Evolutionary conservation across 2,888 invertebrate species (phyloP), one percentile per base, ranked within the genome.

Genomic region (Oxyscelio sp.): DNA sequence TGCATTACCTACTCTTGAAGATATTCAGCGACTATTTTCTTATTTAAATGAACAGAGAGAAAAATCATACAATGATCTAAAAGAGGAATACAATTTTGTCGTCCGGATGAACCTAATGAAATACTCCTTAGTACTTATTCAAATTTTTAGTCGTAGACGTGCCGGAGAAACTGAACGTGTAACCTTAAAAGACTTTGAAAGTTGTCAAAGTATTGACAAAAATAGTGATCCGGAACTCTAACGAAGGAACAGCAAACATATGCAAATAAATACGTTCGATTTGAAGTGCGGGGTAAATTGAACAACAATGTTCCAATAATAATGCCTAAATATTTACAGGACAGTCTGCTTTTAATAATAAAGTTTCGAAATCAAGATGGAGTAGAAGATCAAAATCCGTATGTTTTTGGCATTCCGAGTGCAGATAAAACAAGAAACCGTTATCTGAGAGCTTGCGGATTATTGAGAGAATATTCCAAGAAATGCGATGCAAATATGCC

Each of bases 111-210:
- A 58, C 11, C 65, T 88, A 3, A 71, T 78, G 17, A 63, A 88
- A 59, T 17, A 17, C 8, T 59, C 71, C 2, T 68, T 88, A 6
- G 27, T 82, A 2, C 82, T 77, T 4, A 17, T 87, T 1, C 87
- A 85, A 54, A 5, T 88, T 11, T 89, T 88, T 21, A 88, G 87
- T 63, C 85, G 86, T n/a, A 79, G 87, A 8, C 58, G 87, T 13
- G 68, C 88, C 0, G 88, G 88, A 0, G 88, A 88, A 63, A 77
- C 83, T 4, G 85, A 88, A 68, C 34, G 87, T 6, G 5, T 85
- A 5, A 63, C 63, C 2, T 34, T 88, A 0, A 81, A 87, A n/a
- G 83, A 87, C 71, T 89, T 83, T 9, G 38, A 77, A n/a, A 68
- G 22, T 11, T 66, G 77, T 45, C 66, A 75, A 38, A 45, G 85